Percentiles rank a stretch among this genome's conserved stretches.
These are phyloP conservation scores for Orientallactaga bullata DNA, from an alignment of 2,113 vertebrate species.

Conservation along the genomic window DNA sequence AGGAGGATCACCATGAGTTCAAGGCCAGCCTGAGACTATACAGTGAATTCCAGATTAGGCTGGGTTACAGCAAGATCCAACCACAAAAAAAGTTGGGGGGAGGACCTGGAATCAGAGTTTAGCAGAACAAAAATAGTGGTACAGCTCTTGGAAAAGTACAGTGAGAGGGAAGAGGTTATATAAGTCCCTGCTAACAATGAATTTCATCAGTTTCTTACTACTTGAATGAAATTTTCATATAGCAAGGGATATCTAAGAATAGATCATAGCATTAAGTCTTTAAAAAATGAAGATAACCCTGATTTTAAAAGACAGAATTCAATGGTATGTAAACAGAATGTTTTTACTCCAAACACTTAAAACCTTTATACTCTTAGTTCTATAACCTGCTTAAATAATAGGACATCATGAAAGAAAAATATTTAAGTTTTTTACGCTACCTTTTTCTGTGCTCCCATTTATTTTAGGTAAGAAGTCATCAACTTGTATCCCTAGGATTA, in stretches of 20 bases:
- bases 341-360: slow-evolving; percentile 55
- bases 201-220: slow-evolving; percentile 46
- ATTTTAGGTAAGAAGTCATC: slow-evolving; percentile 93
- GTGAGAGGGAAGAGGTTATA: neutral
- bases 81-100: no score
- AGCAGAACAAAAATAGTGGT: slow-evolving; percentile 2
- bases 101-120: neutral
- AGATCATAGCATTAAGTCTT: slow-evolving; percentile 28
- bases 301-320: slow-evolving; percentile 51
- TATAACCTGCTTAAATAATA: slow-evolving; percentile 63
- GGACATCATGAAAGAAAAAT: slow-evolving; percentile 73
- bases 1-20: no score
- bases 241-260: slow-evolving; percentile 63
- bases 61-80: no score
- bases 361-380: slow-evolving; percentile 45
- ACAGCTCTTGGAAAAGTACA: slow-evolving; percentile 18
- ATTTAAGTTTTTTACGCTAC: slow-evolving; percentile 87
- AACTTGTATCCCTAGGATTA: slow-evolving; percentile 92
- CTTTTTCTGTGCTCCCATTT: slow-evolving; percentile 92
- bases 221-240: slow-evolving; percentile 38
- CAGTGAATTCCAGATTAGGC: no score
- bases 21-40: no score
- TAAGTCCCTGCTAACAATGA: neutral
- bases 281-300: slow-evolving; percentile 53
- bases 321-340: slow-evolving; percentile 41